Conservation (phyloP, 2,797 vertebrate genomes). For the Saguinus oedipus region DNA sequence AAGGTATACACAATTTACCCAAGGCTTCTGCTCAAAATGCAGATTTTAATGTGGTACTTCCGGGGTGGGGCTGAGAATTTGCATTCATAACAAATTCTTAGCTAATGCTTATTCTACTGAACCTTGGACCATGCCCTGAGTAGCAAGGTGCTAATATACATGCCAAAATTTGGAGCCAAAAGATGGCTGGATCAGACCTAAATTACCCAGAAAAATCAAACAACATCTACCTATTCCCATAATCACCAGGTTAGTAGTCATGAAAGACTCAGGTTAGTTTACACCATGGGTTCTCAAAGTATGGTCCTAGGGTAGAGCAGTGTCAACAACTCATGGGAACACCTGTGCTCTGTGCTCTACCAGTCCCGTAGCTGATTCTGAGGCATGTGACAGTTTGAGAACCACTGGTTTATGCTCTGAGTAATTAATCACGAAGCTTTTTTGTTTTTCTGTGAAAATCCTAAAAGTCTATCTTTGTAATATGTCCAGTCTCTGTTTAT, state of each 20-base stretch:
- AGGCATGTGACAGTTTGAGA: background rate
- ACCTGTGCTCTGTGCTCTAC: background rate
- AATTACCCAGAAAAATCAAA: constrained; percentile 1
- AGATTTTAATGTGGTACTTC: background rate
- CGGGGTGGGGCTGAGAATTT: background rate
- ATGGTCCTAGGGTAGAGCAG: background rate
- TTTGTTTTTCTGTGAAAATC: background rate
- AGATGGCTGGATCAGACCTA: background rate
- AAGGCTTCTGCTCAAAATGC: background rate
- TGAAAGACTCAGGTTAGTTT: background rate
- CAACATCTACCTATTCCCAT: background rate
- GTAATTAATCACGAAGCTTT: background rate
- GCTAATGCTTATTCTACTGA: background rate
- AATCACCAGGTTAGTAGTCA: background rate
- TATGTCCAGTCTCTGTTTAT: background rate
- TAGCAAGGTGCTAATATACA: background rate
- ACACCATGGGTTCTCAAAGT: background rate
- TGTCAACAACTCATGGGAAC: background rate
- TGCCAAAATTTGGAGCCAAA: background rate
- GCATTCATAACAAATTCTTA: background rate
- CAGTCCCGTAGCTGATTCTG: background rate
- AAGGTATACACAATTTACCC: background rate
- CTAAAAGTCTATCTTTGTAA: background rate
- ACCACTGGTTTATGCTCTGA: background rate
- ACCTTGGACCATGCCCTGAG: background rate